Conservation (phyloP, 2,113 vertebrate genomes). For the Puffinus mauretanicus region DNA sequence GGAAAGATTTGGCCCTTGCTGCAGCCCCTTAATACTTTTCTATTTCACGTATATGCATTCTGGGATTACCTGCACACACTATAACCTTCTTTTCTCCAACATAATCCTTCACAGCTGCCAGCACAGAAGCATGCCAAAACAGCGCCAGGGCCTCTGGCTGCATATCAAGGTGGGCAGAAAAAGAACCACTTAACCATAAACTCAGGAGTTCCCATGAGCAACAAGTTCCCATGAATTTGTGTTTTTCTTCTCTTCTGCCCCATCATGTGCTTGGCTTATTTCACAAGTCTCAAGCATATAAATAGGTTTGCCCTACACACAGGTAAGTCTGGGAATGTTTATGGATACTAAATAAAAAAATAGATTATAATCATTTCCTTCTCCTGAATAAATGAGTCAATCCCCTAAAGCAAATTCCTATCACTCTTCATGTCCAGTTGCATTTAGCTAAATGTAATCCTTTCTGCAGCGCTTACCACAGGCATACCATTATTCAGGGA, state of each 20-base stretch:
- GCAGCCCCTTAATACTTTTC: not conserved
- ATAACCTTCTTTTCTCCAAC: not conserved
- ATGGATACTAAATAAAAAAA: not conserved
- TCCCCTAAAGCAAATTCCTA: slow-evolving; percentile 33
- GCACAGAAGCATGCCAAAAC: not conserved
- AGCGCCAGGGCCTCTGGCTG: not conserved
- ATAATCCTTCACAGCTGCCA: not conserved
- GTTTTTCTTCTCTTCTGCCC: not conserved
- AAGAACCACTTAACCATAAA: not conserved
- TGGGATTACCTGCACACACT: not conserved
- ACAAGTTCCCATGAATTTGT: not conserved
- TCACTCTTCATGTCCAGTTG: not conserved
- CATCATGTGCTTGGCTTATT: not conserved
- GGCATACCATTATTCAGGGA: not conserved
- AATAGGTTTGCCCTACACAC: not conserved
- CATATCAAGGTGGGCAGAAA: not conserved
- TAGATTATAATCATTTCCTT: not conserved
- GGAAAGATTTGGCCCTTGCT: not conserved
- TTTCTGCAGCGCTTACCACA: not conserved
- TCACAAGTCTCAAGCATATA: not conserved
- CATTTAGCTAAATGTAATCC: slow-evolving; percentile 8
- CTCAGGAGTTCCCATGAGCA: not conserved
- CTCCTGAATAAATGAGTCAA: not conserved
- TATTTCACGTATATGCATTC: not conserved
- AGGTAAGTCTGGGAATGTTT: not conserved